Conservation (phyloP, 2,888 invertebrate species). For the Rhabditoides inermis region DNA sequence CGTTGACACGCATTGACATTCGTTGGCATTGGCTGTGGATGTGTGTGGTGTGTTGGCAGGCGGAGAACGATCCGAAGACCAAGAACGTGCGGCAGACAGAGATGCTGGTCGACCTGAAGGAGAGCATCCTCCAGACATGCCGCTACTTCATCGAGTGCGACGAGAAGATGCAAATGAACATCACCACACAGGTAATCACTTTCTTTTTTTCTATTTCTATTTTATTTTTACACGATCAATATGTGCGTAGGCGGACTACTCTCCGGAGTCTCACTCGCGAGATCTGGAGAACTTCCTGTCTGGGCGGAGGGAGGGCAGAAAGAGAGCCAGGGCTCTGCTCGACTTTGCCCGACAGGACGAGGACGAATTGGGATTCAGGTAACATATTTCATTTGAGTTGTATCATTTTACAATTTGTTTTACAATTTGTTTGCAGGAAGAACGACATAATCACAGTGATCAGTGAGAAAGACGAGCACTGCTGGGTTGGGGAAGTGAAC, state of each 20-base stretch:
- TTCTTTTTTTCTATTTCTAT: no score
- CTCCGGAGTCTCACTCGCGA: constrained; percentile 83
- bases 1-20: not conserved
- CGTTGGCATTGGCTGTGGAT: not conserved
- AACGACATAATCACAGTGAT: constrained; percentile 91
- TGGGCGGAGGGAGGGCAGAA: constrained; percentile 74
- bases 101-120: constrained; percentile 89
- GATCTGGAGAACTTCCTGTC: constrained; percentile 92
- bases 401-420: not conserved
- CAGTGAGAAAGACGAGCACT: constrained; percentile 58
- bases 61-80: constrained; percentile 57
- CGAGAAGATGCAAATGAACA: constrained; percentile 63
- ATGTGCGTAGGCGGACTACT: constrained; percentile 70
- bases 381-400: not conserved
- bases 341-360: constrained; percentile 76
- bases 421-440: constrained; percentile 61
- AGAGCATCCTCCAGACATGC: constrained; percentile 84
- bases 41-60: constrained; percentile 52
- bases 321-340: constrained; percentile 85
- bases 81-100: constrained; percentile 98
- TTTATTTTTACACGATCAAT: not conserved
- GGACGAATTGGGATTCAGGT: constrained; percentile 82
- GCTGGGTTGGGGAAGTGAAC: constrained; percentile 59
- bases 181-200: constrained; percentile 24
- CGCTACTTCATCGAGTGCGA: constrained; percentile 88